Evolutionary conservation across 2,888 invertebrate species (phyloP).

Genomic region (Coleophora deauratella): DNA sequence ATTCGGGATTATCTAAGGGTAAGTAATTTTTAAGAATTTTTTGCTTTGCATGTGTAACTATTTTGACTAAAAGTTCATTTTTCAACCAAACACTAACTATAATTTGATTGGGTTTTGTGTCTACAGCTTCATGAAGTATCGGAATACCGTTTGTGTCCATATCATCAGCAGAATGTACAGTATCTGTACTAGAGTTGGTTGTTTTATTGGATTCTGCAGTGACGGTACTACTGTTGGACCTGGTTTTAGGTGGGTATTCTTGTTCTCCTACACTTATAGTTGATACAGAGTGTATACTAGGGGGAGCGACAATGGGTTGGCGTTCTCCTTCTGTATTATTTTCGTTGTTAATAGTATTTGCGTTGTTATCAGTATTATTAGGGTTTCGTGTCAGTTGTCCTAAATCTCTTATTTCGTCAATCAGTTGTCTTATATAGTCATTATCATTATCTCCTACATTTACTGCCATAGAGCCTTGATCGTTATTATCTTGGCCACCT

Average conservation of each 20-base stretch:
- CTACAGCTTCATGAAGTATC: conserved; percentile 24
- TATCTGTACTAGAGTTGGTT: neutral
- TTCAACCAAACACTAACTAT: conserved; percentile 16
- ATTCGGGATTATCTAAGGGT: conserved; percentile 19
- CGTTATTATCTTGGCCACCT: conserved; percentile 4
- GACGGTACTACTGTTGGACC: neutral
- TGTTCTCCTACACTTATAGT: neutral
- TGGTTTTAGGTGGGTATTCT: neutral
- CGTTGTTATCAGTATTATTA: neutral
- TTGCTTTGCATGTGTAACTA: conserved; percentile 19
- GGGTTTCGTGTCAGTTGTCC: neutral
- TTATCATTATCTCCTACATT: conserved; percentile 6
- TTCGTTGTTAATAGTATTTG: no score
- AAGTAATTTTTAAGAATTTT: conserved; percentile 21
- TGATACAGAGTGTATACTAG: neutral
- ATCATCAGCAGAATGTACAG: conserved; percentile 8
- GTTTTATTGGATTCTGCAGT: neutral
- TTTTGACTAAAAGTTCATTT: conserved; percentile 17
- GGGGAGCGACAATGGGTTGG: no score
- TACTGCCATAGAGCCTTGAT: conserved; percentile 1
- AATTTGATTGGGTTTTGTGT: conserved; percentile 27
- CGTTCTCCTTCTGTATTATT: no score
- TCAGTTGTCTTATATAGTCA: neutral
- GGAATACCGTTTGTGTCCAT: conserved; percentile 18
- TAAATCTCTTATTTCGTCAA: neutral